Evolutionary conservation across 2,113 vertebrate genomes (phyloP).

Genomic region (Orcinus orca): DNA sequence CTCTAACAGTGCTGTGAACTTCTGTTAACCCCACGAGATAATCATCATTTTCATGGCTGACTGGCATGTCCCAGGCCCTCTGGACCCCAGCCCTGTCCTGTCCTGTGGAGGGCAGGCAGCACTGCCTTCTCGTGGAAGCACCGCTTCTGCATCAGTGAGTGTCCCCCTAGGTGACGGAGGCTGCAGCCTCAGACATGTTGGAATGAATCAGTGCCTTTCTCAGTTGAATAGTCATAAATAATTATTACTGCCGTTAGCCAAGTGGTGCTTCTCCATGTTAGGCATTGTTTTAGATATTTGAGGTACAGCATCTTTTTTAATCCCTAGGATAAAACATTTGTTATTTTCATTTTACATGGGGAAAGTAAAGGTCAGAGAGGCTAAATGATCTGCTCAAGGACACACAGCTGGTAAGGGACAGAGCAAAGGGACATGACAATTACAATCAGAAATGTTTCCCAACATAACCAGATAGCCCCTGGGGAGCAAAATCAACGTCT

Average conservation of each 20-base stretch:
- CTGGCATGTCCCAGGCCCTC: background rate
- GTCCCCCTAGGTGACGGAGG: background rate
- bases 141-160: rapidly evolving
- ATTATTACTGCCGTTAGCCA: rapidly evolving
- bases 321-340: too few species aligned
- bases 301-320: background rate
- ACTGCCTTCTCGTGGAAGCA: background rate
- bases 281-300: too few species aligned
- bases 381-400: background rate
- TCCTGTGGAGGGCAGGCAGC: too few species aligned
- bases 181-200: background rate
- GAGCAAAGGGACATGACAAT: background rate
- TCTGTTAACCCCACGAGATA: background rate
- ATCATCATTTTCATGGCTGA: background rate
- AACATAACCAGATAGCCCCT: rapidly evolving
- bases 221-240: too few species aligned
- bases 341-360: background rate
- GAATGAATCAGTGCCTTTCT: background rate
- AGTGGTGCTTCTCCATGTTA: rapidly evolving
- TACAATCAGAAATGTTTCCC: background rate
- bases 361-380: background rate
- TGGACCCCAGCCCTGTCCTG: background rate
- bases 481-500: background rate
- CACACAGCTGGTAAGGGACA: background rate
- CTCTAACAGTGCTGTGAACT: background rate